Conservation (phyloP, 2,888 invertebrate genomes). For the Parnassius apollo region DNA sequence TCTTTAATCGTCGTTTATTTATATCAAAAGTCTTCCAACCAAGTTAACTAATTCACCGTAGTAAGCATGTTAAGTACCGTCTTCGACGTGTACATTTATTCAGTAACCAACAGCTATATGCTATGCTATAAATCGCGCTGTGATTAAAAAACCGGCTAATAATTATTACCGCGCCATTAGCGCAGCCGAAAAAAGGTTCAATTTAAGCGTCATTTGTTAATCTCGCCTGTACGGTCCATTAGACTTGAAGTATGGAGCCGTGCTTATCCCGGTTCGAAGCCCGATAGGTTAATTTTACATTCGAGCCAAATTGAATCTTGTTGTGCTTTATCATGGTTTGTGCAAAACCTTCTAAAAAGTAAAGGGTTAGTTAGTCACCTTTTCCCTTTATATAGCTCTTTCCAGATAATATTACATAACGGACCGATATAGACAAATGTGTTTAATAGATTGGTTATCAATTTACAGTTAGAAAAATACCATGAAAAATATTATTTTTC, state of each 20-base stretch:
- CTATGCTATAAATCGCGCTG: slow-evolving; percentile 57
- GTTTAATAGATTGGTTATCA: too few species aligned
- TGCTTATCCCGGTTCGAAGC: slow-evolving; percentile 35
- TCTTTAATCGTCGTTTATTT: background rate
- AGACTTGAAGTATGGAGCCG: slow-evolving; percentile 40
- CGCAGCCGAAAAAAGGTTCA: slow-evolving; percentile 76
- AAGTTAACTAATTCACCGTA: slow-evolving; percentile 16
- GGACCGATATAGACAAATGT: too few species aligned
- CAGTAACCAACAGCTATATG: slow-evolving; percentile 50
- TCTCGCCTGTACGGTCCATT: slow-evolving; percentile 68
- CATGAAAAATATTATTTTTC: too few species aligned
- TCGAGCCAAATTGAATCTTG: slow-evolving; percentile 21
- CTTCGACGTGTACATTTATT: slow-evolving; percentile 50
- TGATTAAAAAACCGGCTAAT: slow-evolving; percentile 61
- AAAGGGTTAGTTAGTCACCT: slow-evolving; percentile 12
- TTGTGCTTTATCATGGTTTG: slow-evolving; percentile 9
- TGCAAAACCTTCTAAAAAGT: slow-evolving; percentile 1
- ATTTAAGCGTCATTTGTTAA: slow-evolving; percentile 78
- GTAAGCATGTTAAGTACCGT: slow-evolving; percentile 2
- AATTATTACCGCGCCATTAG: slow-evolving; percentile 74
- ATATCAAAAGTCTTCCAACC: background rate
- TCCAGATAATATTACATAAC: background rate
- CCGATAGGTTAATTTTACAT: slow-evolving; percentile 20
- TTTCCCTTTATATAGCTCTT: background rate
- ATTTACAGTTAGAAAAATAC: too few species aligned